Evolutionary conservation across 2,888 invertebrate genomes (phyloP).

Genomic region (Idaea biselata): DNA sequence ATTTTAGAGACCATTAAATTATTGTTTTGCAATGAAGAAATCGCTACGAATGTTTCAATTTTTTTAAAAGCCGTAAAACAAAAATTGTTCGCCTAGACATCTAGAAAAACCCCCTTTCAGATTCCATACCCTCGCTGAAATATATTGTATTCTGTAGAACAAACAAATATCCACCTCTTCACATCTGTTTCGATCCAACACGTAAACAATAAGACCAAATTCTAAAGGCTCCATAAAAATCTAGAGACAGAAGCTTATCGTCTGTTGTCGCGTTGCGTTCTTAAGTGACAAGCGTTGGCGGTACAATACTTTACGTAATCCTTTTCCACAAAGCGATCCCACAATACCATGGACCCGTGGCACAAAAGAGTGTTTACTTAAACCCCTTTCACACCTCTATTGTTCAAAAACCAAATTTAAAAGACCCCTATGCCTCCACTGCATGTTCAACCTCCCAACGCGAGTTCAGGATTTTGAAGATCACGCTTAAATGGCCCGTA

Average conservation of each 20-base stretch:
- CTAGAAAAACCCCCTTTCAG: too few relatives aligned
- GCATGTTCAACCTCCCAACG: not conserved
- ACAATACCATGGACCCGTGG: conserved; percentile 61
- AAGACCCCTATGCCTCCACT: conserved; percentile 39
- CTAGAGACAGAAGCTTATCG: conserved; percentile 24
- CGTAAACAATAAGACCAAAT: conserved; percentile 23
- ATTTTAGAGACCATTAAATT: too few relatives aligned
- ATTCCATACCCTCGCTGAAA: not conserved
- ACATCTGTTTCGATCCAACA: conserved; percentile 8
- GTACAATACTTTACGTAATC: conserved; percentile 67
- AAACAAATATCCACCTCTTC: not conserved
- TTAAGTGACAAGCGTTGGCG: conserved; percentile 41
- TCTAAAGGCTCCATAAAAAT: conserved; percentile 29
- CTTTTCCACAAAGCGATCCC: conserved; percentile 71
- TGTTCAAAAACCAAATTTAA: conserved; percentile 52
- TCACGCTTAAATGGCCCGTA: conserved; percentile 30
- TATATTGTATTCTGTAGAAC: not conserved
- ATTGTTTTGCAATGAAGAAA: too few relatives aligned
- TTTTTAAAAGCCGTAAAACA: too few relatives aligned
- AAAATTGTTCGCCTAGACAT: too few relatives aligned
- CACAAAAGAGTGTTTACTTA: conserved; percentile 78
- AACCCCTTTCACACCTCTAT: conserved; percentile 78
- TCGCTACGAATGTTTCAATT: too few relatives aligned
- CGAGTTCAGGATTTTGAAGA: not conserved
- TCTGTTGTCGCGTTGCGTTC: conserved; percentile 35